Conservation (phyloP, 2,113 vertebrate genomes). For the Mellivora capensis region DNA sequence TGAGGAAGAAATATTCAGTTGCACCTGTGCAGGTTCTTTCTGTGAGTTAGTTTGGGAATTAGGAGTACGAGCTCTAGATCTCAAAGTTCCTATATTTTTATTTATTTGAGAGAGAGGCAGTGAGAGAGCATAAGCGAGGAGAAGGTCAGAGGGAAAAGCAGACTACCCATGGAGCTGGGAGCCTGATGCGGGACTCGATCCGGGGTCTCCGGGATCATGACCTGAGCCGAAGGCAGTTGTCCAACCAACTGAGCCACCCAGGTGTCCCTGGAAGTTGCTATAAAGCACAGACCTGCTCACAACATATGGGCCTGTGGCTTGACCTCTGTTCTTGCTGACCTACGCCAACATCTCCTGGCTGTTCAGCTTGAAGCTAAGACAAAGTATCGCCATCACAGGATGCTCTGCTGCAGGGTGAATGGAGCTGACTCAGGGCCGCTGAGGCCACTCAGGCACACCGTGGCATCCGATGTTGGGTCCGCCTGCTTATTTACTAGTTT, state of each 20-base stretch:
- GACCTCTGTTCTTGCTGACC: not conserved
- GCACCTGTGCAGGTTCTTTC: not conserved
- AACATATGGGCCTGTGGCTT: not conserved
- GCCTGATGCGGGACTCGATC: no score
- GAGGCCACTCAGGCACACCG: not conserved
- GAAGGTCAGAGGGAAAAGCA: no score
- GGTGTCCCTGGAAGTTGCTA: not conserved
- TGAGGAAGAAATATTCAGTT: not conserved
- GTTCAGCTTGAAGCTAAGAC: not conserved
- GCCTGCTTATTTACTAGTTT: constrained; percentile 38
- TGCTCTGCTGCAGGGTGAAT: accelerated
- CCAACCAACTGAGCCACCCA: no score
- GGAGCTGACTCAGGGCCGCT: not conserved
- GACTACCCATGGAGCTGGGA: no score
- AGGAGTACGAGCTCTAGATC: not conserved
- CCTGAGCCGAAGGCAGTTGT: no score
- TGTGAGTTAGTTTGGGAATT: not conserved
- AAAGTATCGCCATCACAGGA: not conserved
- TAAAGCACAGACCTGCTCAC: not conserved
- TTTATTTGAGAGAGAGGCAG: no score
- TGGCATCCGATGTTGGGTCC: not conserved
- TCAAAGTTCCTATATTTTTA: no score
- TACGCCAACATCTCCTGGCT: no score
- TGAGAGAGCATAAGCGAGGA: no score
- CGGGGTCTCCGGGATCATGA: no score